Conservation (phyloP, 2,888 invertebrate genomes). For the Ligdia adustata region DNA sequence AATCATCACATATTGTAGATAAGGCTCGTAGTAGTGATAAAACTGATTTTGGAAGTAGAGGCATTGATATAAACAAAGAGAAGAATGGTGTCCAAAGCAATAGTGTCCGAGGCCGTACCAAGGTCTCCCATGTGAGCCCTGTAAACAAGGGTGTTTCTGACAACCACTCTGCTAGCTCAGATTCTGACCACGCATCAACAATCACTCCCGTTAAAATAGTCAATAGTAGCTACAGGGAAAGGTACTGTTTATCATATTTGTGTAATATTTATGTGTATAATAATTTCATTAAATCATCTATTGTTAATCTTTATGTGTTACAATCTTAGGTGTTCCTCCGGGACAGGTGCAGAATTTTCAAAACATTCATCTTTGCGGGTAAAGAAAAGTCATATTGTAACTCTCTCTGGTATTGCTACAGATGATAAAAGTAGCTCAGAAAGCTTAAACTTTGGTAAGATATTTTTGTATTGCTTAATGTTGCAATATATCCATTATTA, state of each 20-base stretch:
- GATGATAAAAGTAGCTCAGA: slow-evolving; percentile 92
- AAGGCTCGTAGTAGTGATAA: slow-evolving; percentile 55
- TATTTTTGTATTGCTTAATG: not conserved
- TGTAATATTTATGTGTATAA: not conserved
- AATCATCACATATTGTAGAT: slow-evolving; percentile 54
- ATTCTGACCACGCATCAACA: slow-evolving; percentile 88
- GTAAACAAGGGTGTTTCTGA: slow-evolving; percentile 69
- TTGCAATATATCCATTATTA: not conserved
- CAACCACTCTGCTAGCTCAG: slow-evolving; percentile 88
- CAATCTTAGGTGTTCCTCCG: slow-evolving; percentile 66
- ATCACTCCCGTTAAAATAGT: slow-evolving; percentile 85
- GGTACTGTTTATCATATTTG: slow-evolving; percentile 64
- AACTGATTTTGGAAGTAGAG: slow-evolving; percentile 48
- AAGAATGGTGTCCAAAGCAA: slow-evolving; percentile 50
- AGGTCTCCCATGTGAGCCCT: slow-evolving; percentile 65
- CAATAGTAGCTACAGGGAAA: slow-evolving; percentile 82
- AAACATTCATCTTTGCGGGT: slow-evolving; percentile 55
- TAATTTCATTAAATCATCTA: slow-evolving; percentile 11
- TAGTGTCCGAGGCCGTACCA: slow-evolving; percentile 63
- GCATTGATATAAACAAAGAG: slow-evolving; percentile 52
- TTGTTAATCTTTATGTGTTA: not conserved
- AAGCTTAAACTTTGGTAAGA: slow-evolving; percentile 87
- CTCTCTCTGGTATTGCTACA: slow-evolving; percentile 80
- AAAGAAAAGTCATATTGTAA: slow-evolving; percentile 72
- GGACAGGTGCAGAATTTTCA: slow-evolving; percentile 65